Base-by-base conservation (phyloP, 1,140 invertebrate species). In the Zaprionus inermis region DNA sequence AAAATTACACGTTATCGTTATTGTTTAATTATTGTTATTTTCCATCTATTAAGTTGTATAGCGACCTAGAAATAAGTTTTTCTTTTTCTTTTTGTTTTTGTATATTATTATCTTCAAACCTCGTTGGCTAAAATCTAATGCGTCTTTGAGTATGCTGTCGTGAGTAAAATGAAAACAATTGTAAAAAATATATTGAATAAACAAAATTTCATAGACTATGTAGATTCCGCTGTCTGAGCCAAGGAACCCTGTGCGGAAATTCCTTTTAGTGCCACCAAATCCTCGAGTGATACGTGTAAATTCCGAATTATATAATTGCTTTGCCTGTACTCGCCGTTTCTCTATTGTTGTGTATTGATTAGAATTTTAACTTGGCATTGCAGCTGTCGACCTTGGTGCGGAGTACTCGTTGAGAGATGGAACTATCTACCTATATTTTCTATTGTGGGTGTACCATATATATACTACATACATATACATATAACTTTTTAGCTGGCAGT, bases 21-120 rank as follows among this genome's bases (percentile, higher is more conserved):
- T 86, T 88, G 82, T 82, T 80, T 84, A 84, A 73, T 83, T 84
- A 81, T 81, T 77, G 76, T 83, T 79, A 79, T 79, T 72, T 67
- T 44, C 36, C 18, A n/a, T 65, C 71, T 69, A 74, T 52, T 41
- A 65, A 46, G 70, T 72, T 72, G 38, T 72, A 72, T 72, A 61
- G 64, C 72, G 72, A 63, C 72, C 54, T 75, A 75, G 44, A 70
- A 52, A 51, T 75, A 24, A 57, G 60, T 46, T 61, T 73, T 66
- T 56, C 9, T 24, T 34, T 54, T 60, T 66, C 49, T 70, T 44
- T 22, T 64, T 56, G 28, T 32, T 54, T 52, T 3, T 14, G 1
- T 28, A 28, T 64, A 49, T 56, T 51, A 51, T 73, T 67, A 72
- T 60, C 46, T 60, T 55, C 38, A 74, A 61, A 69, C 49, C 34